Base-by-base conservation (phyloP, 2,797 vertebrate genomes). In the Acanthornis magna region DNA sequence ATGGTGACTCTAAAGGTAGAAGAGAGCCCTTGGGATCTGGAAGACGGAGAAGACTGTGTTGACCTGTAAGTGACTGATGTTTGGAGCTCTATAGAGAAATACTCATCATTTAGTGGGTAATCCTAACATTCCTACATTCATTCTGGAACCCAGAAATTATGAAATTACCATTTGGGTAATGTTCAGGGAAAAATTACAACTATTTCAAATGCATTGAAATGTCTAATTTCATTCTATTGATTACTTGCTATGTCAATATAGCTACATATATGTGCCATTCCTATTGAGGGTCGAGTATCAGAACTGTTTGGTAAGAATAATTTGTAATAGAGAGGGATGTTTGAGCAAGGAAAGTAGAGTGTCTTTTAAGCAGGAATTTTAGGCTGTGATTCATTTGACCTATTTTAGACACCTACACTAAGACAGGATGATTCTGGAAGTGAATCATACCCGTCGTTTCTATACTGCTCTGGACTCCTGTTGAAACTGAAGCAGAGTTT, bases 341-440 rank as follows among this genome's bases (percentile, higher is more conserved):
- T 82, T 61, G 14, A 78, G 40, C 25, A 85, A 81, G 38, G 50
- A 34, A 85, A 80, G 50, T 48, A 89, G 62, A 65, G 16, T 83
- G 22, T 15, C 57, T 83, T 73, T 77, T 74, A 85, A 89, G 54
- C 30, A 91, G 38, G 11, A 89, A 78, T 81, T 95, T 94, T 81
- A 72, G 73, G 21, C 73, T 93, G 62, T 95, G 96, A 96, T 93
- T 96, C 89, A 96, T 93, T 94, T 95, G 93, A 88, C 93, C 91
- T 95, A 84, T 95, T 96, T 96, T 77, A 95, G 88, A 94, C 96
- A 96, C 96, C 93, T 94, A 95, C 93, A 81, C 70, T 72, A 72
- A 78, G 67, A 73, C 21, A 71, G 82, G 76, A 95, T 80, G 65
- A 80, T 89, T 94, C 70, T 88, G 72, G 73, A 95, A 89, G 43